phyloP scores from a whole-genome alignment of 2,113 vertebrate species.

The Lagopus leucura region DNA sequence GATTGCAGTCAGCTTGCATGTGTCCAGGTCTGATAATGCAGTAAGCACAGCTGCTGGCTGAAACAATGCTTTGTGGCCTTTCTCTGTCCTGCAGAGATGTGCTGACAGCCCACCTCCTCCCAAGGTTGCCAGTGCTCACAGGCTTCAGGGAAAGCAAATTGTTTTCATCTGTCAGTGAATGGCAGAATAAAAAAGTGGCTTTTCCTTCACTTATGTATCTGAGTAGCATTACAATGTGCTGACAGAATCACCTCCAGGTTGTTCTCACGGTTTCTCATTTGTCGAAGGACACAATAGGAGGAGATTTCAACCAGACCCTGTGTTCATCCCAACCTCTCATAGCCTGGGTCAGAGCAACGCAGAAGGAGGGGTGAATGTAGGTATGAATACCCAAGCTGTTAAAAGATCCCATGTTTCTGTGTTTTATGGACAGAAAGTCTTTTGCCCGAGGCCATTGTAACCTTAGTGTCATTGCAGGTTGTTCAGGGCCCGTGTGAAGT shows the following conservation, averaged over 20 bases:
- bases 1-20: not conserved
- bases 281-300: not conserved
- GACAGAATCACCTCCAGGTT: not conserved
- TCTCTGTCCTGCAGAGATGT: not conserved
- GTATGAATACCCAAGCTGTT: not conserved
- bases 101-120: not conserved
- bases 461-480: not conserved
- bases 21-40: not conserved
- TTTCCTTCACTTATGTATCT: not conserved
- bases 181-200: not conserved
- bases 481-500: rapidly evolving
- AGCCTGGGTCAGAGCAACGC: not conserved
- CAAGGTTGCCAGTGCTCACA: rapidly evolving
- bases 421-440: not conserved
- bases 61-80: not conserved
- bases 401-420: not conserved
- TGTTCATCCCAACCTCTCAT: rapidly evolving
- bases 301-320: not conserved
- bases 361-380: not conserved
- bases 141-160: not conserved
- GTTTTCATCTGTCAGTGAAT: not conserved
- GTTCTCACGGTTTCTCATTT: not conserved
- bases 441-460: not conserved
- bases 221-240: not conserved
- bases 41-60: not conserved